A percentile compares a stretch with the other conserved stretches of the same genome.
These are phyloP conservation scores for Poeciliopsis presidionis DNA, from an alignment of 2,797 vertebrate genomes.

Conservation along the genomic window DNA sequence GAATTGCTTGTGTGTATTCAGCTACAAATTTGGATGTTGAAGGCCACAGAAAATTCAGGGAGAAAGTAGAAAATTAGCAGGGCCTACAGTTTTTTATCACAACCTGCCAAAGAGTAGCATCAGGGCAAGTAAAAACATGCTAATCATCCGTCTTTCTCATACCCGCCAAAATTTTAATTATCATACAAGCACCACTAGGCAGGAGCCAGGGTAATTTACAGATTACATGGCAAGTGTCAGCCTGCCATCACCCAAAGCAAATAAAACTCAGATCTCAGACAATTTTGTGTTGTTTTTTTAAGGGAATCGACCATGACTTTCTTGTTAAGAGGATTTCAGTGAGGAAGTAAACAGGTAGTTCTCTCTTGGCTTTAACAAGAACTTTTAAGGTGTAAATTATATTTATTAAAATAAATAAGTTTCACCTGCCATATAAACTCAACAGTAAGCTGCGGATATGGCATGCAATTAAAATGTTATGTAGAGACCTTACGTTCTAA, in stretches of 20 bases:
- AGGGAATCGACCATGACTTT: constrained; percentile 31
- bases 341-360: not conserved
- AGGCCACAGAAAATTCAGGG: constrained; percentile 25
- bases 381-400: not conserved
- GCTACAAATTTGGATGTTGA: not conserved
- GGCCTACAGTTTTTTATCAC: constrained; percentile 29
- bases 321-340: constrained; percentile 31
- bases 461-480: not conserved
- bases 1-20: not conserved
- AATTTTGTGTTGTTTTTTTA: constrained; percentile 31
- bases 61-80: constrained; percentile 31
- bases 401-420: not conserved
- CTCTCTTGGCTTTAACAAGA: not conserved
- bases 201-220: constrained; percentile 72
- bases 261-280: constrained; percentile 61
- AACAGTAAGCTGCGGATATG: not conserved
- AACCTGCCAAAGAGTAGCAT: constrained; percentile 59
- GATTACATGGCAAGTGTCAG: constrained; percentile 78
- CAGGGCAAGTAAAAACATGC: constrained; percentile 78
- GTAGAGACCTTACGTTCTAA: not conserved
- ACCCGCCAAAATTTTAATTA: constrained; percentile 76
- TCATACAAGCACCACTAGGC: constrained; percentile 53
- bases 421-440: not conserved
- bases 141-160: constrained; percentile 74
- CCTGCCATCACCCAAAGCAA: constrained; percentile 64